Evolutionary conservation across 1,140 invertebrate genomes (phyloP).

Genomic region (Hylaeus anthracinus): DNA sequence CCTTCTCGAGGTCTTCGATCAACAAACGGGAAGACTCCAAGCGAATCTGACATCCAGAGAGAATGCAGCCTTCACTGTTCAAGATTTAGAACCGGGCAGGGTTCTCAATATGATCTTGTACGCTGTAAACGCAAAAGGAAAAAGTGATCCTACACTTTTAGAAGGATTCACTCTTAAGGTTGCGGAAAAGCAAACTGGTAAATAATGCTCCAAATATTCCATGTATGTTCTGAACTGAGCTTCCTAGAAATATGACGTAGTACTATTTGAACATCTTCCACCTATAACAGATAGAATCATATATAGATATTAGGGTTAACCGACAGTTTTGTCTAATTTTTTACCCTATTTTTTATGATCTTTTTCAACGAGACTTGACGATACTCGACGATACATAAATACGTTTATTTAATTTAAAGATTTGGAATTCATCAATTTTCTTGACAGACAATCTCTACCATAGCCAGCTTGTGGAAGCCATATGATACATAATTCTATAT

Average conservation of each 20-base stretch:
- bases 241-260: background rate
- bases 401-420: too few relatives aligned
- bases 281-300: too few relatives aligned
- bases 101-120: constrained; percentile 87
- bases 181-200: constrained; percentile 91
- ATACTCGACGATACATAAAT: too few relatives aligned
- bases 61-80: constrained; percentile 86
- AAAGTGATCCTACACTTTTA: constrained; percentile 89
- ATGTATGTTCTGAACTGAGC: background rate
- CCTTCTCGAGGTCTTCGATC: constrained; percentile 87
- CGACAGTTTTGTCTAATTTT: too few relatives aligned
- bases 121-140: constrained; percentile 92
- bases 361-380: too few relatives aligned
- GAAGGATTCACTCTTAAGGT: constrained; percentile 91
- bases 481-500: background rate
- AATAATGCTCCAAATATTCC: constrained; percentile 68
- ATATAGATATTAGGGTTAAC: background rate
- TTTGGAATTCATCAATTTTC: too few relatives aligned
- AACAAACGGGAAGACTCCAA: constrained; percentile 83
- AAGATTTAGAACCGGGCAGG: constrained; percentile 86
- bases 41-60: constrained; percentile 86
- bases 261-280: background rate
- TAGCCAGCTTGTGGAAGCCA: too few relatives aligned
- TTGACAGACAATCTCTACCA: too few relatives aligned
- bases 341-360: too few relatives aligned